A percentile compares a stretch with the other conserved stretches of the same genome.
phyloP scores from a whole-genome alignment of 2,113 vertebrate genomes.

The Plotosus lineatus region DNA sequence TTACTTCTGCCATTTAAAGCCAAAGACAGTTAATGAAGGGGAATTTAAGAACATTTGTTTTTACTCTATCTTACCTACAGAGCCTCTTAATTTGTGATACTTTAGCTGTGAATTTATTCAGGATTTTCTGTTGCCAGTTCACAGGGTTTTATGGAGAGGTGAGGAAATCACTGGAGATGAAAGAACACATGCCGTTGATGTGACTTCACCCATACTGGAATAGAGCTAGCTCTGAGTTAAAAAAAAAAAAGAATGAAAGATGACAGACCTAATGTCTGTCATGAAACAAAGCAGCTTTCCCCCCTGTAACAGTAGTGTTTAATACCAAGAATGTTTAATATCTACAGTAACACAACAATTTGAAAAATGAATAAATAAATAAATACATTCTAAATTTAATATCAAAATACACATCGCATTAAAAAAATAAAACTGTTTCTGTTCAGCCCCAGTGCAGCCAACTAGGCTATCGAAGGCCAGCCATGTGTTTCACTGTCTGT shows the following conservation, averaged over 20 bases:
- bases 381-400: slow-evolving; percentile 1
- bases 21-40: slow-evolving; percentile 15
- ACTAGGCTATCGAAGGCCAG: too few relatives aligned
- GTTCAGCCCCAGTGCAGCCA: too few relatives aligned
- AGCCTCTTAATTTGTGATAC: slow-evolving; percentile 7
- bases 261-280: background rate
- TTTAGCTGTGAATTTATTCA: slow-evolving; percentile 15
- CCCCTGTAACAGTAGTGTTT: background rate
- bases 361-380: too few relatives aligned
- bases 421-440: too few relatives aligned
- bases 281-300: background rate
- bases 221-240: background rate
- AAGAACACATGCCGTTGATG: background rate
- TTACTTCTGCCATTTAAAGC: slow-evolving; percentile 29
- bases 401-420: background rate
- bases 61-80: slow-evolving; percentile 9
- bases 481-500: too few relatives aligned
- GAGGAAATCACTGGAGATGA: background rate
- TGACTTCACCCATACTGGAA: background rate
- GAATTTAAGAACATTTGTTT: slow-evolving; percentile 17
- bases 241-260: background rate
- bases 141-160: background rate
- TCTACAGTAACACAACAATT: background rate
- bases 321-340: background rate
- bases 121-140: background rate